Conservation (phyloP, 2,113 vertebrate genomes). For the Isurus oxyrinchus region DNA sequence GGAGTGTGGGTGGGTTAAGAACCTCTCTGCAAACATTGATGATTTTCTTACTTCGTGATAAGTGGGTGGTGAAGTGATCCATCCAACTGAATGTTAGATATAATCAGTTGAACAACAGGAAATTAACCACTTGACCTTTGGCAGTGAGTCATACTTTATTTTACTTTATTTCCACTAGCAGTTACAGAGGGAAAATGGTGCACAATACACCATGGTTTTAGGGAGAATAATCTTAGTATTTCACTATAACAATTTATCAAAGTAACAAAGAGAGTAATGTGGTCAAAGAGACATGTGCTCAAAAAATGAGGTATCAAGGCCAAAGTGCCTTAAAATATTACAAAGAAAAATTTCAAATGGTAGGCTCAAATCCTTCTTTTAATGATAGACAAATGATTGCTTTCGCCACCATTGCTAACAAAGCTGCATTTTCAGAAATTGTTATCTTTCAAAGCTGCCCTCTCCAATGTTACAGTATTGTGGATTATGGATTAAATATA, state of each 20-base stretch:
- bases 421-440: background rate
- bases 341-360: background rate
- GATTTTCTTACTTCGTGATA: background rate
- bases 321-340: background rate
- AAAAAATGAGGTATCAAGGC: background rate
- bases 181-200: background rate
- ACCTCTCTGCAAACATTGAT: background rate
- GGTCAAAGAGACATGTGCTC: background rate
- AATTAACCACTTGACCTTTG: constrained; percentile 29
- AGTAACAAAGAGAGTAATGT: background rate
- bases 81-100: constrained; percentile 16
- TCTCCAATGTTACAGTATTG: background rate
- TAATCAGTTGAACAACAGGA: constrained; percentile 13
- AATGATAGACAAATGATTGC: background rate
- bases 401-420: background rate
- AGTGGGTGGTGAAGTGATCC: background rate
- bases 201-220: background rate
- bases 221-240: background rate
- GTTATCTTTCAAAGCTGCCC: background rate
- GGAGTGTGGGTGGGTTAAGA: background rate
- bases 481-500: background rate
- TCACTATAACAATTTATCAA: background rate
- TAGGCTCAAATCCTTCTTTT: background rate
- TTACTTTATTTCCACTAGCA: constrained; percentile 4
- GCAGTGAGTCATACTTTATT: background rate